These are phyloP conservation scores for Urocitellus parryii DNA, from an alignment of 2,113 vertebrate genomes.

Conservation along the genomic window DNA sequence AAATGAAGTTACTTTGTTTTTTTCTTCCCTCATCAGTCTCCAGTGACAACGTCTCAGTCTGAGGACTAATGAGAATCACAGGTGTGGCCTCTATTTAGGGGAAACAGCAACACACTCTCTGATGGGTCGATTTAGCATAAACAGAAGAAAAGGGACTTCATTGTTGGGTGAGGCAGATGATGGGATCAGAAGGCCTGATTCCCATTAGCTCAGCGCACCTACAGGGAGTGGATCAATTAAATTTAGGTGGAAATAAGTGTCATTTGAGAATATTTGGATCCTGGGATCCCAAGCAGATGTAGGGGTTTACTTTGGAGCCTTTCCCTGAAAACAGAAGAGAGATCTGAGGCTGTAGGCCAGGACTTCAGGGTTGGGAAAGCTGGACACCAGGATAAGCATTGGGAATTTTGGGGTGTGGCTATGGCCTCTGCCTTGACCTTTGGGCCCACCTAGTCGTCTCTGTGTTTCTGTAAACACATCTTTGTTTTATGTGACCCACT, in stretches of 20 bases:
- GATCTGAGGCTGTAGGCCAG: background rate
- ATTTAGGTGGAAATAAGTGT: background rate
- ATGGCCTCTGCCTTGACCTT: background rate
- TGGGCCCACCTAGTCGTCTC: background rate
- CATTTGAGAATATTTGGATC: background rate
- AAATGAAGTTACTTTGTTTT: background rate
- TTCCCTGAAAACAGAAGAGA: background rate
- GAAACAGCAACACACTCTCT: background rate
- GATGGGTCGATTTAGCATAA: constrained; percentile 18
- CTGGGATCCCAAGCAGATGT: background rate
- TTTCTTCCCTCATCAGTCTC: background rate
- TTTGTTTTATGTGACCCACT: background rate
- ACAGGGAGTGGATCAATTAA: background rate
- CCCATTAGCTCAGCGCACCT: background rate
- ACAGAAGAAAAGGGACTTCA: background rate
- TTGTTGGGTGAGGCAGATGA: background rate
- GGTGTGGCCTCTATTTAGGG: background rate
- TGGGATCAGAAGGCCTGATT: background rate
- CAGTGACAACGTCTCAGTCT: background rate
- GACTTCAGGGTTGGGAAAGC: background rate
- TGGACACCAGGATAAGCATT: background rate
- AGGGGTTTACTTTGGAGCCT: background rate
- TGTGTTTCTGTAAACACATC: background rate
- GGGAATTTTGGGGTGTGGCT: background rate
- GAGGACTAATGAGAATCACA: background rate